These are phyloP conservation scores for Cosmia pyralina DNA, from an alignment of 2,888 invertebrate species.

Conservation along the genomic window DNA sequence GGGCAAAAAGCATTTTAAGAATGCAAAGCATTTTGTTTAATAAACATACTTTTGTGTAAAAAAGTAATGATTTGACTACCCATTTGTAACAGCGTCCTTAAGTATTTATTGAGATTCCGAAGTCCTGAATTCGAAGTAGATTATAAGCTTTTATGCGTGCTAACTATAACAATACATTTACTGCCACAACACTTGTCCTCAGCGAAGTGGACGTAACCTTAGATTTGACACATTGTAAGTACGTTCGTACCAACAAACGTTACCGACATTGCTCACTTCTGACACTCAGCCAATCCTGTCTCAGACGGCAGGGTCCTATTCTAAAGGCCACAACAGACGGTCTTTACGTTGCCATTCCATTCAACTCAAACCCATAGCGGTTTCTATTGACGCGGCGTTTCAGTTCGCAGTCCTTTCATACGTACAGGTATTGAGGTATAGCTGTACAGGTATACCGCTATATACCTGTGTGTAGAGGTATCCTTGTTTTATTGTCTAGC, in stretches of 20 bases:
- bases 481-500: slow-evolving; percentile 30
- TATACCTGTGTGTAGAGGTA: not conserved
- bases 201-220: not conserved
- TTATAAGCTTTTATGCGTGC: not conserved
- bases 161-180: not conserved
- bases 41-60: no score
- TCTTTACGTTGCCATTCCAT: slow-evolving; percentile 30
- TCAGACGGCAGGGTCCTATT: slow-evolving; percentile 18
- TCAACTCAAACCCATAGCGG: slow-evolving; percentile 45
- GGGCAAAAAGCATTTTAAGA: no score
- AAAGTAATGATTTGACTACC: no score
- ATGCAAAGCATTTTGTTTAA: no score
- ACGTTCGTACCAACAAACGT: not conserved
- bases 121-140: not conserved
- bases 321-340: slow-evolving; percentile 10
- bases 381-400: slow-evolving; percentile 47
- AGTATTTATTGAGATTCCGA: not conserved
- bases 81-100: no score
- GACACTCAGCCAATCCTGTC: slow-evolving; percentile 24
- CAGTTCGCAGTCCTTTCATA: slow-evolving; percentile 46
- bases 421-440: slow-evolving; percentile 8
- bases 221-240: not conserved
- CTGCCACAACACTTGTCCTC: no score
- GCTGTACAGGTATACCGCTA: not conserved
- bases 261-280: not conserved